phyloP scores from a whole-genome alignment of 2,797 vertebrate species.

The Sarcophilus harrisii region DNA sequence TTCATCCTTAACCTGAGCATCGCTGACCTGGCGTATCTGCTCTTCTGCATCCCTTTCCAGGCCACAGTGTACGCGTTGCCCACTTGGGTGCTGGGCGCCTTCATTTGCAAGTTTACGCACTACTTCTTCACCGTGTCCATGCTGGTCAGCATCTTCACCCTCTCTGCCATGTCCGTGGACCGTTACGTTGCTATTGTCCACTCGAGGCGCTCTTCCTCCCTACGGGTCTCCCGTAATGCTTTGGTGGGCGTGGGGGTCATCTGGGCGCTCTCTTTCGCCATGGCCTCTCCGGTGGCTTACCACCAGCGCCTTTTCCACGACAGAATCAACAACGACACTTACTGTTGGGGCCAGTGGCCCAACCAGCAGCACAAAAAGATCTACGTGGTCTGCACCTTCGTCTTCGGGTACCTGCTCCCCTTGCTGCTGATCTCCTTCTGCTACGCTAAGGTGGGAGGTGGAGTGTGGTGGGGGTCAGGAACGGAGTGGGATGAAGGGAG shows the following conservation, averaged over 20 bases:
- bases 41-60: conserved; percentile 98
- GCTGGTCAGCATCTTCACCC: conserved; percentile 98
- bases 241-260: conserved; percentile 92
- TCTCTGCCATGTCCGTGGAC: conserved; percentile 98
- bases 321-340: conserved; percentile 89
- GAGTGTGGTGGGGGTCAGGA: neutral
- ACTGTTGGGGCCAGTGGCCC: conserved; percentile 97
- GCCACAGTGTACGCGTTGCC: conserved; percentile 95
- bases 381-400: conserved; percentile 95
- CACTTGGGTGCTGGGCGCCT: conserved; percentile 95
- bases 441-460: conserved; percentile 93
- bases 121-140: conserved; percentile 99
- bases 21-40: conserved; percentile 96
- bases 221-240: conserved; percentile 92
- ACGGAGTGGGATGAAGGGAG: neutral
- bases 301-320: conserved; percentile 92
- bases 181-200: conserved; percentile 98
- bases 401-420: conserved; percentile 96
- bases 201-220: conserved; percentile 92
- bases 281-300: conserved; percentile 95
- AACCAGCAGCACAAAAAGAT: conserved; percentile 90
- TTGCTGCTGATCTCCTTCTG: conserved; percentile 97
- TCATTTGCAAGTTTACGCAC: conserved; percentile 97
- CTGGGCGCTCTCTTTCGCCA: conserved; percentile 93
- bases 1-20: conserved; percentile 98